Evolutionary conservation across 1,140 invertebrate species (phyloP).

Genomic region (Chionoecetes opilio): DNA sequence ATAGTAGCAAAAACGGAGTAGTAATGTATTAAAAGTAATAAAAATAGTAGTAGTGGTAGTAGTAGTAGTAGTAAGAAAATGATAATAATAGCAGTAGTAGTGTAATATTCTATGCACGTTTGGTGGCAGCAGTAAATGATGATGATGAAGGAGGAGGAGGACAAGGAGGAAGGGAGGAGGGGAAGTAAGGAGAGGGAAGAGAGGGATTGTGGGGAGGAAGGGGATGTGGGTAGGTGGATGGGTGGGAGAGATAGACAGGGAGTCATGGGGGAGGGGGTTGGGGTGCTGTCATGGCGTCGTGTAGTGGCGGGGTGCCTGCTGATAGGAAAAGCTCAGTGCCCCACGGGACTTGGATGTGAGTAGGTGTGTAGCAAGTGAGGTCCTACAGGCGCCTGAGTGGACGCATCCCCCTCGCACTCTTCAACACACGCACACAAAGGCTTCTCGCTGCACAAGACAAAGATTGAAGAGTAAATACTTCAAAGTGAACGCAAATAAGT

Average conservation of each 20-base stretch:
- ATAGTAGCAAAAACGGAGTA: background rate
- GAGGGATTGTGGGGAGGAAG: too few species aligned
- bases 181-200: too few species aligned
- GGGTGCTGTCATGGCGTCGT: background rate
- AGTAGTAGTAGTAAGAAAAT: background rate
- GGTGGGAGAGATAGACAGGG: too few species aligned
- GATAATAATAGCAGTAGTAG: background rate
- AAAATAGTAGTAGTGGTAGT: background rate
- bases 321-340: background rate
- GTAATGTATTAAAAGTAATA: background rate
- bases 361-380: background rate
- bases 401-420: background rate
- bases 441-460: too few species aligned
- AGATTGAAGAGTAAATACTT: background rate
- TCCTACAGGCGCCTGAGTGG: background rate
- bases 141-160: background rate
- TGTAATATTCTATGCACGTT: background rate
- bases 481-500: too few species aligned
- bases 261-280: too few species aligned
- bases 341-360: background rate
- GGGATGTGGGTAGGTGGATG: too few species aligned
- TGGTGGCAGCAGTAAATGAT: background rate
- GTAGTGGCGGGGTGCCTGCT: constrained; percentile 12
- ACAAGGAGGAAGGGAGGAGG: too few species aligned
- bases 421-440: too few species aligned